Evolutionary conservation across 2,888 invertebrate species (phyloP).

Genomic region (Andrena camellia): DNA sequence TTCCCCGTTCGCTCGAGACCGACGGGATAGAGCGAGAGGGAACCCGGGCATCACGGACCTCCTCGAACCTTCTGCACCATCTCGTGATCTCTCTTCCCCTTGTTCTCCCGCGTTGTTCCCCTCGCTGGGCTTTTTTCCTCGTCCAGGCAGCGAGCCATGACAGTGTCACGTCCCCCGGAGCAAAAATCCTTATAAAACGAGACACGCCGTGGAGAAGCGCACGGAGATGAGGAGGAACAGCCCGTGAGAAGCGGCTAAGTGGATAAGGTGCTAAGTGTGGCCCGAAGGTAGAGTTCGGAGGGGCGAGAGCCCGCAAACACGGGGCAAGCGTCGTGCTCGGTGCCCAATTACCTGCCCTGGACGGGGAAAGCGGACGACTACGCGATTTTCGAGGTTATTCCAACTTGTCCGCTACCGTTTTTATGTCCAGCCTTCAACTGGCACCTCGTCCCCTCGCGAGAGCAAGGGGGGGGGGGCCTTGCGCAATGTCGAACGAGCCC

Average conservation of each 20-base stretch:
- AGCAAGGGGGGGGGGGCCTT: not conserved
- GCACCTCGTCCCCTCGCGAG: not conserved
- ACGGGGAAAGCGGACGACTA: conserved; percentile 63
- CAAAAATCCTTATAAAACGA: conserved; percentile 82
- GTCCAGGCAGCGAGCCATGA: conserved; percentile 71
- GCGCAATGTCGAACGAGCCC: conserved; percentile 13
- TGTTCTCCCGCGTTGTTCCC: conserved; percentile 18
- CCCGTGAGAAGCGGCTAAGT: conserved; percentile 83
- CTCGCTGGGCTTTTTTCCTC: conserved; percentile 58
- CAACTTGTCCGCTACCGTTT: conserved; percentile 52
- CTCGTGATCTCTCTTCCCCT: conserved; percentile 19
- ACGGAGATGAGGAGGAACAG: conserved; percentile 74
- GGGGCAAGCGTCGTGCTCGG: conserved; percentile 60
- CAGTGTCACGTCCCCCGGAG: conserved; percentile 83
- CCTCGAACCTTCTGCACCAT: conserved; percentile 59
- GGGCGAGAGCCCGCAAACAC: conserved; percentile 60
- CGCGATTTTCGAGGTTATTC: conserved; percentile 57
- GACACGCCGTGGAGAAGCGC: conserved; percentile 78
- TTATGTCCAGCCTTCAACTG: conserved; percentile 27
- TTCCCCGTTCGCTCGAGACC: conserved; percentile 65
- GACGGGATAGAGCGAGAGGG: conserved; percentile 68
- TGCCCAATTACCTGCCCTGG: conserved; percentile 72
- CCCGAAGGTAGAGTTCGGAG: conserved; percentile 74
- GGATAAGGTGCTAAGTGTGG: conserved; percentile 84
- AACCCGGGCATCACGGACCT: conserved; percentile 64